A percentile compares a stretch with the other conserved stretches of the same genome.
These are phyloP conservation scores for Sminthopsis crassicaudata DNA, from an alignment of 2,113 vertebrate species.

Conservation along the genomic window DNA sequence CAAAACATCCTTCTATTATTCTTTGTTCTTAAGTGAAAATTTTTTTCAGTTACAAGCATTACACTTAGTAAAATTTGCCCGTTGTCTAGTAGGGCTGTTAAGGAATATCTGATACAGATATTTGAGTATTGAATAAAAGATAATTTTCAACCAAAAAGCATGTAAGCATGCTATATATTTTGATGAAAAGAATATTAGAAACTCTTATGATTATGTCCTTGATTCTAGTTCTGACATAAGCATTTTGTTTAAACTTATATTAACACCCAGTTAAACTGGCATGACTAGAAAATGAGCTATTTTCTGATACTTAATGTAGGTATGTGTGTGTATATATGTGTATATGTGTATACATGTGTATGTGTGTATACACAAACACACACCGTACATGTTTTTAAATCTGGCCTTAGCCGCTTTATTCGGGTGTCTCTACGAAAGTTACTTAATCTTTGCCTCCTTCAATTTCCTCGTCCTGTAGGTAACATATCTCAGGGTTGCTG, in stretches of 20 bases:
- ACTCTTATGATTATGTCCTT: background rate
- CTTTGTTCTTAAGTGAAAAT: background rate
- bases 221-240: background rate
- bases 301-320: background rate
- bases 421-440: background rate
- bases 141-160: background rate
- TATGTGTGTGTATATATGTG: too few species aligned
- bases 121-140: background rate
- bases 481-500: background rate
- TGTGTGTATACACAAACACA: background rate
- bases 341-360: too few species aligned
- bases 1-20: background rate
- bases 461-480: background rate
- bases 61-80: background rate
- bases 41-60: background rate
- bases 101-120: background rate
- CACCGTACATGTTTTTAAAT: background rate
- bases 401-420: background rate
- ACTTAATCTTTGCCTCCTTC: background rate
- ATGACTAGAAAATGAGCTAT: background rate
- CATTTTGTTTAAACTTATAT: background rate
- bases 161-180: background rate
- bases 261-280: background rate
- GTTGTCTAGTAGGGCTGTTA: background rate
- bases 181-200: background rate